phyloP scores from a whole-genome alignment of 2,888 invertebrate species.

The Quadriops clusia region DNA sequence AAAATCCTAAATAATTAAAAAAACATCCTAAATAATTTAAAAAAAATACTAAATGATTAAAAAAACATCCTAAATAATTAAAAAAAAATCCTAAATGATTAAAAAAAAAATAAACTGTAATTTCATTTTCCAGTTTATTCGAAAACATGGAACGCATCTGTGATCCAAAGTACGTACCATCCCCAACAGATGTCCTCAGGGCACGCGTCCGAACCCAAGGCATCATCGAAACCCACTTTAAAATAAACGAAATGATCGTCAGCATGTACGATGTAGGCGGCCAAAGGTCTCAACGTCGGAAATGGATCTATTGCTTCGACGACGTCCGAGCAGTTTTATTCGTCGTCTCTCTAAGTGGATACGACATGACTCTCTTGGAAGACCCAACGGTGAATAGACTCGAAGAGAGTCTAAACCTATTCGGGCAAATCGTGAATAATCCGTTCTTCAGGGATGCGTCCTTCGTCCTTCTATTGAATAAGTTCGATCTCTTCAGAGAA shows the following conservation, averaged over 20 bases:
- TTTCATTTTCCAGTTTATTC: slow-evolving; percentile 42
- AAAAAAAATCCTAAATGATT: background rate
- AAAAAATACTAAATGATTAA: background rate
- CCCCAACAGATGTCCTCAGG: slow-evolving; percentile 50
- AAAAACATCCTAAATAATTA: background rate
- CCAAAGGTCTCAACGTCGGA: slow-evolving; percentile 50
- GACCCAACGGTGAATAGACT: slow-evolving; percentile 45
- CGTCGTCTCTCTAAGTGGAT: slow-evolving; percentile 53
- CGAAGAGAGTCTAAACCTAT: slow-evolving; percentile 50
- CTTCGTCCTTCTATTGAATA: slow-evolving; percentile 52
- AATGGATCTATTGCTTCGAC: slow-evolving; percentile 59
- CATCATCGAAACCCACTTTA: slow-evolving; percentile 54
- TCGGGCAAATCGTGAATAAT: slow-evolving; percentile 52
- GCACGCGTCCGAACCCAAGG: slow-evolving; percentile 54
- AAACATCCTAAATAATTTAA: background rate
- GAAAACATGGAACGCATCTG: slow-evolving; percentile 55
- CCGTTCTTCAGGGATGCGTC: slow-evolving; percentile 50
- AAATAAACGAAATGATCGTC: slow-evolving; percentile 44
- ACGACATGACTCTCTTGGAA: slow-evolving; percentile 51
- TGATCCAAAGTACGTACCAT: slow-evolving; percentile 49
- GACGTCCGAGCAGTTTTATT: slow-evolving; percentile 51
- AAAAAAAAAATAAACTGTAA: no score
- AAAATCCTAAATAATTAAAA: slow-evolving; percentile 3
- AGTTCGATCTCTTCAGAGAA: slow-evolving; percentile 52
- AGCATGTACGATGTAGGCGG: slow-evolving; percentile 57